Conservation (phyloP, 2,797 vertebrate species). For the Clarias platycephalus region DNA sequence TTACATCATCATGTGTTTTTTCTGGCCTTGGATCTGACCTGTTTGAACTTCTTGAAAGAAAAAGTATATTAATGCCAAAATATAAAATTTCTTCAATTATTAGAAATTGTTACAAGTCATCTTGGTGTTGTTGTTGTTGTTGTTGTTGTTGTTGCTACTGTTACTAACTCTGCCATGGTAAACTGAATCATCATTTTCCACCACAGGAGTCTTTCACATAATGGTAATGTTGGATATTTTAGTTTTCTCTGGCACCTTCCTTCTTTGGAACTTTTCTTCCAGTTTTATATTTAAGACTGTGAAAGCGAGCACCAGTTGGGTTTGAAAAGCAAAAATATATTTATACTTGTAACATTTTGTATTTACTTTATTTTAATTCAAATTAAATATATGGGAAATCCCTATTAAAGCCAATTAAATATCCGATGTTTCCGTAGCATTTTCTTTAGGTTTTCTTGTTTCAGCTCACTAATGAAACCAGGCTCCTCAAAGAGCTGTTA, state of each 20-base stretch:
- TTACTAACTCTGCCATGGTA: neutral
- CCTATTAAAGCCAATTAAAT: neutral
- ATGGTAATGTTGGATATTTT: neutral
- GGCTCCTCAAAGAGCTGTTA: neutral
- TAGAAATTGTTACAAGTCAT: neutral
- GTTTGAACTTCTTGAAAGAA: neutral
- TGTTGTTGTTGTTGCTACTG: neutral
- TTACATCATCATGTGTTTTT: neutral
- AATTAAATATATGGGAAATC: too few relatives aligned
- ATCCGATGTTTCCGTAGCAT: neutral
- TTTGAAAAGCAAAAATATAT: neutral
- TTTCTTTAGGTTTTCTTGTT: neutral
- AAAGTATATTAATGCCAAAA: neutral
- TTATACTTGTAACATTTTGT: too few relatives aligned
- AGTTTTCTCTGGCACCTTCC: neutral
- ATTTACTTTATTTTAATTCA: too few relatives aligned
- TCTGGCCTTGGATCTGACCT: neutral
- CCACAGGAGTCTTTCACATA: neutral
- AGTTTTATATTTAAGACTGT: neutral
- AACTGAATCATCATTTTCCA: neutral
- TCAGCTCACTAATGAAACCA: neutral
- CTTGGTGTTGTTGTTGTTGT: neutral
- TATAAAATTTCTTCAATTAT: neutral
- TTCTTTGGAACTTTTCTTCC: neutral
- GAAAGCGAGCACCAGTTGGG: neutral